Conservation (phyloP, 2,888 invertebrate genomes). For the Drosophila demipolita region DNA sequence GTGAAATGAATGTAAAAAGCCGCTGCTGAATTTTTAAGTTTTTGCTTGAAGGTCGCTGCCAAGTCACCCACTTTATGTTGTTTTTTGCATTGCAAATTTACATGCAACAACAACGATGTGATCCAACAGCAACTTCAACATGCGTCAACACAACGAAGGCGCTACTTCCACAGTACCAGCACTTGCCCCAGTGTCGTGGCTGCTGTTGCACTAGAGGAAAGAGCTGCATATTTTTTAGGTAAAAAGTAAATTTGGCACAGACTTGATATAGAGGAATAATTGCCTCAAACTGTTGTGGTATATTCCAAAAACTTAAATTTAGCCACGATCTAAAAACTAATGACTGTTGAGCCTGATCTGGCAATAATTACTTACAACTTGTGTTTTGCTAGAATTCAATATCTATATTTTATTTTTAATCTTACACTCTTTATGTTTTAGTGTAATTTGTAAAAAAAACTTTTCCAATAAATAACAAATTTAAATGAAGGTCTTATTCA, state of each 20-base stretch:
- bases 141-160: slow-evolving; percentile 59
- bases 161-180: slow-evolving; percentile 35
- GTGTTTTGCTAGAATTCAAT: not conserved
- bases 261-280: not conserved
- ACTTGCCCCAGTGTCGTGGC: slow-evolving; percentile 31
- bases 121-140: slow-evolving; percentile 63
- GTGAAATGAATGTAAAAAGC: slow-evolving; percentile 33
- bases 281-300: not conserved
- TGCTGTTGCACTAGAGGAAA: not conserved
- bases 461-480: not conserved
- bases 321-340: not conserved
- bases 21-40: slow-evolving; percentile 41
- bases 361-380: not conserved
- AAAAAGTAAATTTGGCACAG: not conserved
- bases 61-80: slow-evolving; percentile 45
- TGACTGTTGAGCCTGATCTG: not conserved
- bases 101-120: slow-evolving; percentile 37
- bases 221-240: not conserved
- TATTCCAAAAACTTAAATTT: not conserved
- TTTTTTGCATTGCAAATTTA: slow-evolving; percentile 79
- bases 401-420: not conserved
- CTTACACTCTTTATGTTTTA: not conserved
- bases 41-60: slow-evolving; percentile 28
- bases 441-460: not conserved
- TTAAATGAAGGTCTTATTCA: no score